Evolutionary conservation across 2,888 invertebrate genomes (phyloP).

Genomic region (Stenichneumon culpator): DNA sequence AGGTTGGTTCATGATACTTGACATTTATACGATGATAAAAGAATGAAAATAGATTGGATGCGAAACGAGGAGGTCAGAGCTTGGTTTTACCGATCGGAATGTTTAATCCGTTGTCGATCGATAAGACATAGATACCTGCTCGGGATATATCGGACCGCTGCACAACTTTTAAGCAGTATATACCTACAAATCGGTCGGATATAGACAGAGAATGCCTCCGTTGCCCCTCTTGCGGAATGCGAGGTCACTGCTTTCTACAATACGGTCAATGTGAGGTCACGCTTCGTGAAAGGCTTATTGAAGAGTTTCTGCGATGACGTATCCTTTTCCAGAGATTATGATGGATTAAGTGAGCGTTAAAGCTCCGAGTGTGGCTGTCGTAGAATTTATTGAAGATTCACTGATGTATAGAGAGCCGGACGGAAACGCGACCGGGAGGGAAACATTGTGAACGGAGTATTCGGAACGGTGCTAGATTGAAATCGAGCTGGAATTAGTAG

Average conservation of each 20-base stretch:
- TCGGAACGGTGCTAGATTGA: constrained; percentile 13
- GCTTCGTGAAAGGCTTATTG: constrained; percentile 24
- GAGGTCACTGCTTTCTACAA: constrained; percentile 35
- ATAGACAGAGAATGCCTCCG: background rate
- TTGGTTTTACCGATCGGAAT: background rate
- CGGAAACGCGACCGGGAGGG: background rate
- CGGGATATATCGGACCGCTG: background rate
- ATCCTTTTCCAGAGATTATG: constrained; percentile 18
- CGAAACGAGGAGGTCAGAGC: background rate
- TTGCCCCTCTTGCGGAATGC: background rate
- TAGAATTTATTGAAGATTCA: background rate
- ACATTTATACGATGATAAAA: background rate
- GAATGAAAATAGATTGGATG: background rate
- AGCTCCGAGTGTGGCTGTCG: background rate
- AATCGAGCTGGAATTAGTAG: constrained; percentile 1
- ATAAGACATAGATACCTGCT: background rate
- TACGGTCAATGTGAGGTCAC: constrained; percentile 37
- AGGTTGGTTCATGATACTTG: background rate
- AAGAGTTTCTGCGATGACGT: constrained; percentile 20
- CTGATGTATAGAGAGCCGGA: background rate
- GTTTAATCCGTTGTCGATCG: constrained; percentile 1
- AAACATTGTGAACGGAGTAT: background rate
- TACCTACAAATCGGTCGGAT: background rate
- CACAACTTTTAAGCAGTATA: constrained; percentile 13
- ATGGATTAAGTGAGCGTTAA: constrained; percentile 5